A percentile compares a stretch with the other conserved stretches of the same genome.
Evolutionary conservation across 2,797 vertebrate genomes (phyloP).

Genomic region (Myotis findleyi): DNA sequence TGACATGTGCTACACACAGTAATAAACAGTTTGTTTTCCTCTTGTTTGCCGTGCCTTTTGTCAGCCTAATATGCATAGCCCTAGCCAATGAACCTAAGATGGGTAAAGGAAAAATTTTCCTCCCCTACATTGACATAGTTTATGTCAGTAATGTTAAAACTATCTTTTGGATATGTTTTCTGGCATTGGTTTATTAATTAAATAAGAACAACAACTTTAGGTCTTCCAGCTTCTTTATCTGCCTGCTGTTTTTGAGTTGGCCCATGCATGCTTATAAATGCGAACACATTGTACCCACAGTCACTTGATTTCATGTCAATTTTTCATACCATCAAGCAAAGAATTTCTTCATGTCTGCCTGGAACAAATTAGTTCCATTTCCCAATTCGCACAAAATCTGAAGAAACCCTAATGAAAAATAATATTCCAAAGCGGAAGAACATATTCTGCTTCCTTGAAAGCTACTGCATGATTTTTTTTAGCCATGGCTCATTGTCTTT

Average conservation of each 20-base stretch:
- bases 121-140: neutral
- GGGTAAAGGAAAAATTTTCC: neutral
- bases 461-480: neutral
- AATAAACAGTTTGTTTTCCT: neutral
- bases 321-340: conserved; percentile 45
- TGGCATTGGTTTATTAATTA: neutral
- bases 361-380: conserved; percentile 32
- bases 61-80: neutral
- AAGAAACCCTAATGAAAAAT: conserved; percentile 52
- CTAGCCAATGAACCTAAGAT: neutral
- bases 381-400: neutral
- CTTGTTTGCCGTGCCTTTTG: neutral
- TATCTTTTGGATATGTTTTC: neutral
- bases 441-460: conserved; percentile 37
- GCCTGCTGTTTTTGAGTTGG: neutral
- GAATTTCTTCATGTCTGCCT: conserved; percentile 48
- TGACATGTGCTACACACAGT: neutral
- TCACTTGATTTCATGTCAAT: neutral
- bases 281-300: neutral
- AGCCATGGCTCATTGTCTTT: neutral
- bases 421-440: conserved; percentile 11
- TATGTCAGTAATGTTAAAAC: conserved; percentile 7
- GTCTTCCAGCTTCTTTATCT: neutral
- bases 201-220: conserved; percentile 4
- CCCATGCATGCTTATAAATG: neutral